A percentile compares a stretch with the other conserved stretches of the same genome.
phyloP scores from a whole-genome alignment of 2,888 invertebrate species.

The Isotomurus palustris region DNA sequence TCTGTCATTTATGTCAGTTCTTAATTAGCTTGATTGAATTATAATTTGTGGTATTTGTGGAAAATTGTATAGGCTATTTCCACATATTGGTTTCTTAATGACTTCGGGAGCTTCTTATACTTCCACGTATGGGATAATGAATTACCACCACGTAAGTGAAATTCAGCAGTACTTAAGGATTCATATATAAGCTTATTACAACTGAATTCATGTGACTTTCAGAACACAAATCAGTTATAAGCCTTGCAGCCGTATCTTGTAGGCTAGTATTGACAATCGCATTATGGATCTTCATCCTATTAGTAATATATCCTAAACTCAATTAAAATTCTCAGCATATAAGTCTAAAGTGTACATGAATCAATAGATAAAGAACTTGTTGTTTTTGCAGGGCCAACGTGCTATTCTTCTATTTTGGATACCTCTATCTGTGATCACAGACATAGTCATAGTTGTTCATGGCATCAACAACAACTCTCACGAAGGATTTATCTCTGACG shows the following conservation, averaged over 20 bases:
- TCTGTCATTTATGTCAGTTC: background rate
- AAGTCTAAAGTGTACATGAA: background rate
- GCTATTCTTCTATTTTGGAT: slow-evolving; percentile 25
- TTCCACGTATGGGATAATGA: slow-evolving; percentile 19
- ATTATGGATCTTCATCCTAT: slow-evolving; percentile 29
- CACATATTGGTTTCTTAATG: slow-evolving; percentile 26
- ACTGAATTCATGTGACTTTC: slow-evolving; percentile 1
- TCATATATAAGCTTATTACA: background rate
- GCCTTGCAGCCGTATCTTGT: slow-evolving; percentile 12
- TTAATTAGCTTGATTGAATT: background rate
- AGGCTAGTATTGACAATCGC: slow-evolving; percentile 16
- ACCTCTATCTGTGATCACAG: slow-evolving; percentile 29
- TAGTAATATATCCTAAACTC: slow-evolving; percentile 3
- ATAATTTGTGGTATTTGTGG: background rate
- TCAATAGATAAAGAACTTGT: background rate
- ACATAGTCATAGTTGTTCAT: slow-evolving; percentile 17
- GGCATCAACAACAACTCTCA: slow-evolving; percentile 19
- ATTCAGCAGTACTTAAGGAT: background rate
- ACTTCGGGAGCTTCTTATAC: slow-evolving; percentile 22
- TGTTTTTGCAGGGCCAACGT: slow-evolving; percentile 14
- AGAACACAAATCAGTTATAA: slow-evolving; percentile 17
- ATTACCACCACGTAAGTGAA: slow-evolving; percentile 9
- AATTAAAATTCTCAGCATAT: background rate
- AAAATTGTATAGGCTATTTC: slow-evolving; percentile 16
- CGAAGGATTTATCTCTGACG: slow-evolving; percentile 21